Evolutionary conservation across 2,113 vertebrate species (phyloP).

Genomic region (Actenoides hombroni): DNA sequence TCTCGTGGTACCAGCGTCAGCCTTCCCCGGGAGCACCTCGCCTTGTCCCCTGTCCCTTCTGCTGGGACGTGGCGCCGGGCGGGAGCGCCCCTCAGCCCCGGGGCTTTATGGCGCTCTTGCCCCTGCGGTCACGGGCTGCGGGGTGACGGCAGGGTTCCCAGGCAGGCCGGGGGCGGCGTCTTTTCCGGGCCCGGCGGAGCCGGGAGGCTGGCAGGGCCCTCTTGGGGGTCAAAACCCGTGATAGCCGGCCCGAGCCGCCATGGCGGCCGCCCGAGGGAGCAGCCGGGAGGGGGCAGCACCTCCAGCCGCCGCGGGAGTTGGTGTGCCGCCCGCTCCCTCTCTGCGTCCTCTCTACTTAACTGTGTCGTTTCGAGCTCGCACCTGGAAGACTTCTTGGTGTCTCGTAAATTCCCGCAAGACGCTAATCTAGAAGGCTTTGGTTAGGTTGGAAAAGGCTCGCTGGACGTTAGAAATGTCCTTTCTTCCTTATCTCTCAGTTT

Average conservation of each 20-base stretch:
- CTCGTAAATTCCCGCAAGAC: too few relatives aligned
- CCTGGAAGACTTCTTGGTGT: too few relatives aligned
- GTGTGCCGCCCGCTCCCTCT: not conserved
- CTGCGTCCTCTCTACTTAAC: too few relatives aligned
- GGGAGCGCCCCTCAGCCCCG: not conserved
- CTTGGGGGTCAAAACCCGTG: too few relatives aligned
- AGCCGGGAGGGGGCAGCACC: too few relatives aligned
- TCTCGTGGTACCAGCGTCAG: not conserved
- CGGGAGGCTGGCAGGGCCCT: too few relatives aligned
- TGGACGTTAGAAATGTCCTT: not conserved
- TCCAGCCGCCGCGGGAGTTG: not conserved
- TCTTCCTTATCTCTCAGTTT: not conserved
- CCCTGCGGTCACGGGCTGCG: not conserved
- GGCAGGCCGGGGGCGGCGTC: not conserved
- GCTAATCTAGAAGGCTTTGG: not conserved
- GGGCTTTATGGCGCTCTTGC: too few relatives aligned
- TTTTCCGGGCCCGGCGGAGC: not conserved
- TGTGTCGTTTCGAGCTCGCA: not conserved
- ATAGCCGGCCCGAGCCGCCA: not conserved
- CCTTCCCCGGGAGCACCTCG: not conserved
- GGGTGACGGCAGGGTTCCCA: too few relatives aligned
- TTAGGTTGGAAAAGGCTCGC: not conserved
- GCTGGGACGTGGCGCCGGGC: not conserved
- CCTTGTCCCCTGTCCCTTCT: rapidly evolving
- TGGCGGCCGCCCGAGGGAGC: not conserved